These are phyloP conservation scores for Nannospalax galili DNA, from an alignment of 2,113 vertebrate species.

Conservation along the genomic window DNA sequence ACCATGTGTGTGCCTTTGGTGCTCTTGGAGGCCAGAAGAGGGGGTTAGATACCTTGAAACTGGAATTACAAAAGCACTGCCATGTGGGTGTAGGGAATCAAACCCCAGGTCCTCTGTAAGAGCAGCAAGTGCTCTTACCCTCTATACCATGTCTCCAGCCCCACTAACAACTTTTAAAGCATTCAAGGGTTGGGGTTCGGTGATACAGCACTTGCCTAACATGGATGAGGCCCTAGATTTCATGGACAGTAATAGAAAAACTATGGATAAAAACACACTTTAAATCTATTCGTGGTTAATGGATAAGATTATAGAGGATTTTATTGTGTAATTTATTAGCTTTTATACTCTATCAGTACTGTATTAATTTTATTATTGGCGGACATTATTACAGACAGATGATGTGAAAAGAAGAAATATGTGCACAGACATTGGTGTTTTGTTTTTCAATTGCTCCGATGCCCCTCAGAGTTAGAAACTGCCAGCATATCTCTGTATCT, in stretches of 20 bases:
- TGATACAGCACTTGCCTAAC: too few species aligned
- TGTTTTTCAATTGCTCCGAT: neutral
- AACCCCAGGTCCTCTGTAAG: neutral
- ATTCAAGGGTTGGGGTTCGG: too few species aligned
- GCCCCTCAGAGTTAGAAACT: neutral
- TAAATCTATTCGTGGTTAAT: too few species aligned
- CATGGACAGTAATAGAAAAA: too few species aligned
- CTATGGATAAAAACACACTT: too few species aligned
- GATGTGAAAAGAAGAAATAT: neutral
- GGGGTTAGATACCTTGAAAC: neutral
- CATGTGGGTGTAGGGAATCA: neutral
- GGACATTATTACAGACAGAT: neutral
- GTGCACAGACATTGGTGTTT: too few species aligned
- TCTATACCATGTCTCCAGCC: neutral
- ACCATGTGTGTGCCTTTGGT: neutral
- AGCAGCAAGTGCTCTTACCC: neutral
- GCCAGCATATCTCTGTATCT: neutral
- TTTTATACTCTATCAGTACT: too few species aligned
- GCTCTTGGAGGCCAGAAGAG: neutral
- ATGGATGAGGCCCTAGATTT: too few species aligned
- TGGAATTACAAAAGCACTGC: neutral
- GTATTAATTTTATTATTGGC: too few species aligned
- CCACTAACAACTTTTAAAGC: neutral
- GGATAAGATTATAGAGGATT: too few species aligned
- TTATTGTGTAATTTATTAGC: too few species aligned